These are phyloP conservation scores for Scolanthus callimorphus DNA, from an alignment of 92 coral and sea anemone species.

Conservation along the genomic window DNA sequence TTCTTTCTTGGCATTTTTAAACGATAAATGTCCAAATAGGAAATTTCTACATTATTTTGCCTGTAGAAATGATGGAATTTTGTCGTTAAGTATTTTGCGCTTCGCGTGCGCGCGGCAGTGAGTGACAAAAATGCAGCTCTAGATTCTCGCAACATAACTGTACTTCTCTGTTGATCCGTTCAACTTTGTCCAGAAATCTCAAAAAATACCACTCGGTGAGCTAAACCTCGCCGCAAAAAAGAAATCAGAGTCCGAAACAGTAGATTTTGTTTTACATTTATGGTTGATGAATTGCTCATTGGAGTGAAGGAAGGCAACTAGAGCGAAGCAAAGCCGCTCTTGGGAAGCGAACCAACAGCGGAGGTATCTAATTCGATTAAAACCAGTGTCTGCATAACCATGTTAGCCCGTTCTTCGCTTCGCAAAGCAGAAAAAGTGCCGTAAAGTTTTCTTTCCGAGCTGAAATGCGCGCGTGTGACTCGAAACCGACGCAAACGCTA, in stretches of 20 bases:
- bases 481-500: too few relatives aligned
- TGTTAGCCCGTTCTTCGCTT: not conserved
- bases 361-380: constrained; percentile 27
- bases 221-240: constrained; percentile 11
- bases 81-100: too few relatives aligned
- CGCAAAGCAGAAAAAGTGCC: not conserved
- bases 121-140: too few relatives aligned
- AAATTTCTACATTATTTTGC: too few relatives aligned
- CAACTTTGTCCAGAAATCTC: constrained; percentile 7
- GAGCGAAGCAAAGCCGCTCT: constrained; percentile 27
- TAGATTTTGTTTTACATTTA: constrained; percentile 69
- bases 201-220: constrained; percentile 26
- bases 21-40: too few relatives aligned
- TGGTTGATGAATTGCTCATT: constrained; percentile 88
- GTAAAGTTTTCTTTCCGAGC: too few relatives aligned
- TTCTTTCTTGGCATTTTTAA: too few relatives aligned
- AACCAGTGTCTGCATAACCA: constrained; percentile 4
- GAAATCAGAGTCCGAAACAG: constrained; percentile 30
- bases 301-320: constrained; percentile 62
- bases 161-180: not conserved
- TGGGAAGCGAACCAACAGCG: constrained; percentile 8
- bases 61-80: too few relatives aligned
- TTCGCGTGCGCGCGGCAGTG: too few relatives aligned
- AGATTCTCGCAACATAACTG: too few relatives aligned
- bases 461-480: too few relatives aligned